Conservation (phyloP, 1,140 invertebrate species). For the Drosophila ercepeae region DNA sequence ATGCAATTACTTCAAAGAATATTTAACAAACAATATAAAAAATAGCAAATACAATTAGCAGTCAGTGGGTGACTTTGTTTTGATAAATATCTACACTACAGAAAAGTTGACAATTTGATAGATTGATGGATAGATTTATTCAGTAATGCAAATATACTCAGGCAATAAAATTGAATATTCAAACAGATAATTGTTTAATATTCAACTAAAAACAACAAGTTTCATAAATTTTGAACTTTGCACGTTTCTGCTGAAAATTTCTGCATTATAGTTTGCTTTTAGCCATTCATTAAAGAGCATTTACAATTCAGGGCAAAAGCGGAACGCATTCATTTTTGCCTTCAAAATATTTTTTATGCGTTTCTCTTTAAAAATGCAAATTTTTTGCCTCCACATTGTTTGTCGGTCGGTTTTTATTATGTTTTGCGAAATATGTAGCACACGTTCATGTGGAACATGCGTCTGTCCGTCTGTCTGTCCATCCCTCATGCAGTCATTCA, state of each 20-base stretch:
- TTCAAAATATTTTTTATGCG: slow-evolving; percentile 38
- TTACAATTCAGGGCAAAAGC: slow-evolving; percentile 16
- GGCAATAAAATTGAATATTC: slow-evolving; percentile 1
- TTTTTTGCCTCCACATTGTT: slow-evolving; percentile 33
- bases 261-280: neutral
- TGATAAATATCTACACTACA: slow-evolving; percentile 34
- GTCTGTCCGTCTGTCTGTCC: slow-evolving; percentile 6
- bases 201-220: neutral
- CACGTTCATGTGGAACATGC: slow-evolving; percentile 48
- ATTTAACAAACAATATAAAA: neutral
- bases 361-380: slow-evolving; percentile 59
- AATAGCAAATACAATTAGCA: neutral
- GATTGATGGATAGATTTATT: slow-evolving; percentile 29
- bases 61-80: neutral
- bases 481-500: slow-evolving; percentile 31
- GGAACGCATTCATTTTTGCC: slow-evolving; percentile 6
- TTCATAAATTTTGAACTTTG: neutral
- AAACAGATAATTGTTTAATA: slow-evolving; percentile 16
- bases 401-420: slow-evolving; percentile 39
- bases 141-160: slow-evolving; percentile 27
- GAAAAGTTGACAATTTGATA: slow-evolving; percentile 31
- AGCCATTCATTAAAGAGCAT: slow-evolving; percentile 37
- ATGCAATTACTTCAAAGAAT: neutral
- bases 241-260: neutral
- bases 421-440: slow-evolving; percentile 48